Conservation (phyloP, 2,888 invertebrate genomes). For the Drepanosiphum platanoidis region DNA sequence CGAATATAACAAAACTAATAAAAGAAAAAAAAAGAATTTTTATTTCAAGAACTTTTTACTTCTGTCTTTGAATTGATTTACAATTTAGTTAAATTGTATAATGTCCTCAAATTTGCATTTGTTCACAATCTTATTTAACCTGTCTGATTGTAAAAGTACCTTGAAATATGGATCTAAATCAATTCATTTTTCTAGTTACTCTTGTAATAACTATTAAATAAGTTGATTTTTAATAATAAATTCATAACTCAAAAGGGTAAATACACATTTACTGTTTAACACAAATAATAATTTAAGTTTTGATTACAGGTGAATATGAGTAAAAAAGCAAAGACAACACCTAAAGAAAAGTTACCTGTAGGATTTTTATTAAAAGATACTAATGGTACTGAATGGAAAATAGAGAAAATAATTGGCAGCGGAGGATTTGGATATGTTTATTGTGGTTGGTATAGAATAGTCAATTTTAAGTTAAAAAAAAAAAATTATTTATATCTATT, state of each 20-base stretch:
- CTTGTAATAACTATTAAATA: not conserved
- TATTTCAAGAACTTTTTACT: too few species aligned
- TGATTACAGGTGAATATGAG: slow-evolving; percentile 43
- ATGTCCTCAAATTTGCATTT: too few species aligned
- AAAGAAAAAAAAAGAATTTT: too few species aligned
- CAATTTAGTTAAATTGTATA: too few species aligned
- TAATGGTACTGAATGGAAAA: slow-evolving; percentile 82
- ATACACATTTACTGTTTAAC: not conserved
- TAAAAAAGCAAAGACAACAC: slow-evolving; percentile 55
- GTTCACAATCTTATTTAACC: too few species aligned
- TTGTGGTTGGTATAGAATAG: slow-evolving; percentile 69
- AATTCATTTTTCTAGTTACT: not conserved
- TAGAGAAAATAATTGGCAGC: slow-evolving; percentile 85
- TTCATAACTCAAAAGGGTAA: not conserved
- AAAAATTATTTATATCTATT: not conserved
- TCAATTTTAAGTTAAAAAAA: not conserved
- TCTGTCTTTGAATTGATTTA: too few species aligned
- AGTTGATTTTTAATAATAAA: not conserved
- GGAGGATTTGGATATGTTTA: slow-evolving; percentile 96
- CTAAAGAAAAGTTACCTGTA: slow-evolving; percentile 67
- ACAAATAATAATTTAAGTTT: not conserved
- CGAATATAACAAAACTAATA: too few species aligned
- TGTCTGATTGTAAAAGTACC: not conserved
- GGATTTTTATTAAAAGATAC: slow-evolving; percentile 86
- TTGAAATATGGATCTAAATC: not conserved